Evolutionary conservation across 2,888 invertebrate genomes (phyloP), one percentile per base, ranked within the genome.

Genomic region (Ormyrus nitidulus): DNA sequence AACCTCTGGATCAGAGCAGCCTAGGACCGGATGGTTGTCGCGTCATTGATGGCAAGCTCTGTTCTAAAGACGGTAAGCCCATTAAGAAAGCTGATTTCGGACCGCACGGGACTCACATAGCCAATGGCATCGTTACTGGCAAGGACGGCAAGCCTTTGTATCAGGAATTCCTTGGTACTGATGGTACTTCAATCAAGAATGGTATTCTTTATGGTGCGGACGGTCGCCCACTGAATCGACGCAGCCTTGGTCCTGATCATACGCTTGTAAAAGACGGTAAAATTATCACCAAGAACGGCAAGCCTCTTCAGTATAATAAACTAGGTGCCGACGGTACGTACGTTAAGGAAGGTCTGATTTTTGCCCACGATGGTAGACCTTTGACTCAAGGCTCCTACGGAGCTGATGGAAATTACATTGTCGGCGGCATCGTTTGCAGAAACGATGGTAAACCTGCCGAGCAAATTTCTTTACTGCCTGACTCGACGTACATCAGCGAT

Each of bases 51-150:
- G 90, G 90, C 0, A 89, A 87, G 73, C 72, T 90, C 5, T 85
- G 82, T 51, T 86, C 86, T 0, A 90, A 88, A 56, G 89, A 89
- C 69, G 86, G 84, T 10, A 87, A 87, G 59, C 86, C 84, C 0
- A 61, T 89, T 10, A 90, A 88, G 69, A 90, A 90, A 65, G 85
- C 84, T 0, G 90, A 90, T 49, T 88, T 90, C 46, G 90, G 90
- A 7, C 88, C 89, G 0, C 87, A 88, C 5, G 88, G 87, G 5
- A 73, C 85, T 13, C 86, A 90, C 76, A 79, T 90, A 0, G 77
- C 64, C 1, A 87, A 88, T 54, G 90, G 90, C 3, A 10, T 87
- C 11, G 71, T 89, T 6, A 86, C 83, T 0, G 87, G 86, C 8
- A 89, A 87, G 81, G 89, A 90, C 64, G 87, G 87, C 2, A 90